phyloP scores from a whole-genome alignment of 2,113 vertebrate genomes.

The Tragelaphus imberbis region DNA sequence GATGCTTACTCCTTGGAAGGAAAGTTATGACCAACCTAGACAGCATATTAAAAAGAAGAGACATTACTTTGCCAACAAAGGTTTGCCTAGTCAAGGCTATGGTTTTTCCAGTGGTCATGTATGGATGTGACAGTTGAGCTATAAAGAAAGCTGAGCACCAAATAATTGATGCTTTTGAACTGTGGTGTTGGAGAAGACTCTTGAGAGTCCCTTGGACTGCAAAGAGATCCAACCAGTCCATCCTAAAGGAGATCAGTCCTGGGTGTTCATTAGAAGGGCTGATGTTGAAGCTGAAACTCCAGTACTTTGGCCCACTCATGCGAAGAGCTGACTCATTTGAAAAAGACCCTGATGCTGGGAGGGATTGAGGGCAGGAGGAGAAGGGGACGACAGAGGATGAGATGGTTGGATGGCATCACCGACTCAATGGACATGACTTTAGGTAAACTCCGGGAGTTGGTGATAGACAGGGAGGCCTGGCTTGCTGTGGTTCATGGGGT shows the following conservation, averaged over 20 bases:
- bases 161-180: not conserved
- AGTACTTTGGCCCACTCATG: not conserved
- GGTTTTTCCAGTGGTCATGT: not conserved
- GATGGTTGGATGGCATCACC: not conserved
- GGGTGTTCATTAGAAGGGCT: not conserved
- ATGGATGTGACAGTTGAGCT: not conserved
- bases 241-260: not conserved
- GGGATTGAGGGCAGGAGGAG: not conserved
- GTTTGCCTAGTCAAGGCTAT: not conserved
- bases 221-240: not conserved
- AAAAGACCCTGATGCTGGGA: not conserved
- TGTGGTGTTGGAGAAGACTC: not conserved
- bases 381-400: not conserved
- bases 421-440: not conserved
- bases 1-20: not conserved
- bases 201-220: not conserved
- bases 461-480: not conserved
- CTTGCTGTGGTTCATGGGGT: rapidly evolving
- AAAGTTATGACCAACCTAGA: not conserved
- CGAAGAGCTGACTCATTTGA: not conserved
- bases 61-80: not conserved
- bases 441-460: not conserved
- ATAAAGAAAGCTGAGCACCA: not conserved
- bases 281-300: not conserved
- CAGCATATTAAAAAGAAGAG: not conserved